phyloP scores from a whole-genome alignment of 23 tunicate species.

The Diplosoma virens region DNA sequence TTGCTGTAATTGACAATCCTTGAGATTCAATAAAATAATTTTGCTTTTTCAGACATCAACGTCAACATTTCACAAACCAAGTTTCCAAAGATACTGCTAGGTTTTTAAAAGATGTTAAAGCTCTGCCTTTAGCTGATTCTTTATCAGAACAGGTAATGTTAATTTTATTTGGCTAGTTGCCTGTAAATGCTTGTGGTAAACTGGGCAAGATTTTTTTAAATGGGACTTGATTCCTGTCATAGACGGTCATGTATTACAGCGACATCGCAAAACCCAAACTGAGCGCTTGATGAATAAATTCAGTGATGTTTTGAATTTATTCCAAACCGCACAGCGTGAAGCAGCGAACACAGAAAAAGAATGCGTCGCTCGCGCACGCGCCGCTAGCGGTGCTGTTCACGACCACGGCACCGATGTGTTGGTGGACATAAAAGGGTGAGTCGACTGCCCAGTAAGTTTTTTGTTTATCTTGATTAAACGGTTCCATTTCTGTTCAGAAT shows the following conservation, averaged over 20 bases:
- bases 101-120: conserved; percentile 75
- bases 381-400: conserved; percentile 48
- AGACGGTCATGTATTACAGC: conserved; percentile 20
- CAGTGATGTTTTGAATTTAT: conserved; percentile 80
- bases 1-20: no score
- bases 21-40: neutral
- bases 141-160: conserved; percentile 73
- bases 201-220: no score
- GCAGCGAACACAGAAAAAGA: conserved; percentile 80
- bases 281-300: conserved; percentile 79
- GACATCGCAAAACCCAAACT: conserved; percentile 79
- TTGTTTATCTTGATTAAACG: no score
- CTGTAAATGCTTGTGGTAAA: no score
- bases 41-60: conserved; percentile 50
- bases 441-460: neutral
- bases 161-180: no score
- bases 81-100: conserved; percentile 79
- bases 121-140: conserved; percentile 52
- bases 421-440: conserved; percentile 64
- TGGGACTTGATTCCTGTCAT: no score
- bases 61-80: conserved; percentile 85
- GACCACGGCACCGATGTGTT: conserved; percentile 49
- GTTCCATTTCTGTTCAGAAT: no score
- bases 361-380: conserved; percentile 62
- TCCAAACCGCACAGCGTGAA: conserved; percentile 92